Percentiles rank a stretch among this genome's conserved stretches.
Evolutionary conservation across 92 coral and sea anemone species (phyloP).

Genomic region (Palythoa grandiflora): DNA sequence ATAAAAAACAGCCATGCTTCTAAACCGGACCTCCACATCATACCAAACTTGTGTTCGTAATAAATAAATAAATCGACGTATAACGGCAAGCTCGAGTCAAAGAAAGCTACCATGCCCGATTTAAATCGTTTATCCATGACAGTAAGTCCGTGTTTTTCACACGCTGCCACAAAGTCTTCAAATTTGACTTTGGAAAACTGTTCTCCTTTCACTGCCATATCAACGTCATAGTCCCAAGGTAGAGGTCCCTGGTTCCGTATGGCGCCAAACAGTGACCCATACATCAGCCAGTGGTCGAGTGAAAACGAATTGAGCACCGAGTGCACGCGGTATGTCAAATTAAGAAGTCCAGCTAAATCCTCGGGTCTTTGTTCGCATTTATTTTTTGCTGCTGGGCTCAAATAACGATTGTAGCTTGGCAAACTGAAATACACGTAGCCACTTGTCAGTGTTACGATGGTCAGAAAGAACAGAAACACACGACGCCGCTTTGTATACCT

Average conservation of each 20-base stretch:
- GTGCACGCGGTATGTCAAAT: conserved; percentile 9
- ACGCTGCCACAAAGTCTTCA: conserved; percentile 42
- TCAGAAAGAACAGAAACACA: too few relatives aligned
- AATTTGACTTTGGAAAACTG: conserved; percentile 43
- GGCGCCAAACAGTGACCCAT: conserved; percentile 70
- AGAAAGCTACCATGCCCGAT: conserved; percentile 52
- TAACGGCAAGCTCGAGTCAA: background rate
- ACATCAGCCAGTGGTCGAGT: conserved; percentile 65
- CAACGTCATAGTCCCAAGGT: conserved; percentile 84
- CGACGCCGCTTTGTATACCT: too few relatives aligned
- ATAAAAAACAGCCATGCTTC: conserved; percentile 67
- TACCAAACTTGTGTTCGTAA: conserved; percentile 56
- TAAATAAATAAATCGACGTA: conserved; percentile 61
- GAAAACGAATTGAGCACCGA: conserved; percentile 29
- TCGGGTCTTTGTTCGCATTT: background rate
- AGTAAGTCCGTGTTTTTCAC: conserved; percentile 37
- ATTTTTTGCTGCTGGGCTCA: too few relatives aligned
- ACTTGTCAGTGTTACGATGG: background rate
- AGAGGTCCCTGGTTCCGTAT: conserved; percentile 56
- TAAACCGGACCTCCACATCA: conserved; percentile 63
- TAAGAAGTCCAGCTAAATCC: background rate
- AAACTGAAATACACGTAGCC: conserved; percentile 11
- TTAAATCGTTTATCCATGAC: conserved; percentile 52
- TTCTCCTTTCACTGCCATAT: conserved; percentile 68
- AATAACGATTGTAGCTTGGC: conserved; percentile 25